Evolutionary conservation across 2,113 vertebrate species (phyloP), one percentile per base, ranked within the genome.

Genomic region (Myotis brandtii): DNA sequence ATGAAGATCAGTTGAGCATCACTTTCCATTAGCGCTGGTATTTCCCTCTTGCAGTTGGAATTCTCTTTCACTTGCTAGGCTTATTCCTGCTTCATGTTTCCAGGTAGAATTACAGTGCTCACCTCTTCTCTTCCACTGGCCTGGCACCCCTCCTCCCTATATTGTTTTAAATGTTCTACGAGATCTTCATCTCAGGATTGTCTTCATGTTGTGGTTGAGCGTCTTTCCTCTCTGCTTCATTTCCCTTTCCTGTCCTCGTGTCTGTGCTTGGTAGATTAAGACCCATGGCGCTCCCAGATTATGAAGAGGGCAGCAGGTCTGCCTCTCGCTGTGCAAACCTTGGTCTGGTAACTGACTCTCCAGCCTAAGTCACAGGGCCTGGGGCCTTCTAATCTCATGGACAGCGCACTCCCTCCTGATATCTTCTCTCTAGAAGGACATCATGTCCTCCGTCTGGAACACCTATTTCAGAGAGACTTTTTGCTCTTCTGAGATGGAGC

Each of bases 401-500:
- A 80, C 5, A 3, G 30, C 6, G 4, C 6, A 52, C 43, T 70
- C 37, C 59, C 32, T 40, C 86, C 27, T 79, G 21, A 14, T 86
- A 30, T 1, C 56, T 93, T 94, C 88, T 64, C 59, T 62, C 5
- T 73, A 72, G n/a, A 14, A 62, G 13, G 37, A 64, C 18, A 6
- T 7, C 62, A 43, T 40, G 23, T 93, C 91, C 59, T 89, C 34
- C 34, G 1, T 56, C 50, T 86, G 75, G 43, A 16, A 6, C 76
- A 11, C 59, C 76, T 52, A 75, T 83, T 62, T 77, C 40, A 67
- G 64, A 92, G 79, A 81, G 17, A 4, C 2, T 43, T 95, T 81
- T 59, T 34, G 72, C 70, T 83, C 81, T 59, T 87, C 75, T 89
- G 43, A 82, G 9, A 34, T 89, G n/a, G n/a, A 67, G 20, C 50